phyloP scores from a whole-genome alignment of 2,888 invertebrate species.

The Crematogaster levior region DNA sequence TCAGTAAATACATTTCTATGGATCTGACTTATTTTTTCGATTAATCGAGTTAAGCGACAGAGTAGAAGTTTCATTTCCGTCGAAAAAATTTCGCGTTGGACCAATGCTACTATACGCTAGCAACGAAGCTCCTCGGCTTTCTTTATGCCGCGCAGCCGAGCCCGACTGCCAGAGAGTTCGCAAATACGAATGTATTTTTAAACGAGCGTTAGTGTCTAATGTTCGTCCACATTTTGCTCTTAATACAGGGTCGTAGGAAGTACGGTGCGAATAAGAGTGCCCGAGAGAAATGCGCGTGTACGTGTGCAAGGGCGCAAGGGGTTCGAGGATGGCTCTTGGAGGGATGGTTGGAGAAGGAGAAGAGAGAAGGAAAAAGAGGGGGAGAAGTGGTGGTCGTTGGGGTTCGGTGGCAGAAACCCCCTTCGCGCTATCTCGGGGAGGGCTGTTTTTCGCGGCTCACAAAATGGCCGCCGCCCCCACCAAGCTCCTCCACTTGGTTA shows the following conservation, averaged over 20 bases:
- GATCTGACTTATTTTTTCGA: slow-evolving; percentile 46
- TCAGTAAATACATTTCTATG: slow-evolving; percentile 31
- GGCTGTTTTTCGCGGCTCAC: slow-evolving; percentile 85
- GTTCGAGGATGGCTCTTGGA: slow-evolving; percentile 42
- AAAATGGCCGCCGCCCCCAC: slow-evolving; percentile 85
- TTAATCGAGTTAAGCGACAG: slow-evolving; percentile 52
- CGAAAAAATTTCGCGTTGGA: slow-evolving; percentile 50
- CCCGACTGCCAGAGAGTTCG: slow-evolving; percentile 56
- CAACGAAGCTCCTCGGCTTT: slow-evolving; percentile 47
- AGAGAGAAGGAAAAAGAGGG: slow-evolving; percentile 51
- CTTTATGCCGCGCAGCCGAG: slow-evolving; percentile 40
- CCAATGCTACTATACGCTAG: slow-evolving; percentile 2
- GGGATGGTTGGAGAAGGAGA: slow-evolving; percentile 63
- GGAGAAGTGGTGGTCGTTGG: slow-evolving; percentile 59
- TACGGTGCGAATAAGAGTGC: slow-evolving; percentile 66
- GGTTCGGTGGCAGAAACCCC: slow-evolving; percentile 70
- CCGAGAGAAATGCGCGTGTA: slow-evolving; percentile 56
- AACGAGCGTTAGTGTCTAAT: slow-evolving; percentile 77
- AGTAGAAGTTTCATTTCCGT: slow-evolving; percentile 49
- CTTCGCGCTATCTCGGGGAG: slow-evolving; percentile 83
- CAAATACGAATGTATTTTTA: slow-evolving; percentile 73
- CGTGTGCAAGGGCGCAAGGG: slow-evolving; percentile 44
- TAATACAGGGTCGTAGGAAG: slow-evolving; percentile 75
- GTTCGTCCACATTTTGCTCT: slow-evolving; percentile 82
- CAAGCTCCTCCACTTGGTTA: slow-evolving; percentile 64